Base-by-base conservation (phyloP, 2,888 invertebrate genomes). In the Lordiphosa andalusiaca region DNA sequence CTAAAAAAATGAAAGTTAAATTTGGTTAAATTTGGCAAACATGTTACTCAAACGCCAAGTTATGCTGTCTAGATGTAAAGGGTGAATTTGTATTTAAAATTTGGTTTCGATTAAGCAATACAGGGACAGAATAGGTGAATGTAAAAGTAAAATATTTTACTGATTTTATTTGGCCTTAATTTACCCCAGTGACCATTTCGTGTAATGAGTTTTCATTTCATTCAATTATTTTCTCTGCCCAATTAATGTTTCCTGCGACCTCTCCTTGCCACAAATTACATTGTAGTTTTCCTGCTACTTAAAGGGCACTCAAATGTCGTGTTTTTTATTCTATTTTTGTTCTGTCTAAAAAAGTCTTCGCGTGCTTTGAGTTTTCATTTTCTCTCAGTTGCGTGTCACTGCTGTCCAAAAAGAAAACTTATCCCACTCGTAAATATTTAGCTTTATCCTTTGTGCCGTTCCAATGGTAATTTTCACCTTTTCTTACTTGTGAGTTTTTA, bases 11-110 rank as follows among this genome's bases (percentile, higher is more conserved):
- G 1, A 19, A 19, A 69, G 70, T 56, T 55, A 67, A 71, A 74
- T 66, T 68, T 74, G 69, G 68, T 74, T 71, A 73, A 71, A 74
- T 68, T 65, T 73, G 75, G 63, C 75, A 19, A 65, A 71, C 67
- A 69, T 69, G 69, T 67, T 72, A 60, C 73, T 50, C 72, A 67
- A 60, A 60, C 73, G 52, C 64, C 55, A 33, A 57, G 61, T 21
- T 62, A 69, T 49, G 57, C 12, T 38, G 37, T 38, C 23, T 48
- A 48, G 37, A 48, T 38, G 48, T 48, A 13, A 48, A 48, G 25
- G 21, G 23, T 23, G 16, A 6, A 10, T 23, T 4, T 23, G 5
- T 23, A 4, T 23, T 23, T 23, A 23, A 23, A 23, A 23, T 4
- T 0, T 23, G 3, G 19, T 19, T 19, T 19, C 0, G 19, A 3